These are phyloP conservation scores for Cervus canadensis DNA, from an alignment of 2,113 vertebrate genomes.

Conservation along the genomic window DNA sequence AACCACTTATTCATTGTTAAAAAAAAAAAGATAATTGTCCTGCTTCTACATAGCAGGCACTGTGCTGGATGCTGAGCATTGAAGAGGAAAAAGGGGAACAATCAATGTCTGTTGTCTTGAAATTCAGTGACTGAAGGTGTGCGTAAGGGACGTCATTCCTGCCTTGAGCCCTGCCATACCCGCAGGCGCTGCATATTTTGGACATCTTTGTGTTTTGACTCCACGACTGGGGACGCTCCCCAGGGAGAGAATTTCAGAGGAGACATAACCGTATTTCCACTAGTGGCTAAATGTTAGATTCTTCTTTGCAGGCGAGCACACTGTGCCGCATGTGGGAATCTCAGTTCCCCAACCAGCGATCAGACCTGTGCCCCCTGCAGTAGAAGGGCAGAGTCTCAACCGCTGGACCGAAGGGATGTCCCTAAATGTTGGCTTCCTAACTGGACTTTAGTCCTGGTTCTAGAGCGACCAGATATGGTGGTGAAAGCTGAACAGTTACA, in stretches of 20 bases:
- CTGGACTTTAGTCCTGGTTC: not conserved
- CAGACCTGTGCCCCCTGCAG: not conserved
- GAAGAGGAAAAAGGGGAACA: not conserved
- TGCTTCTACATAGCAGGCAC: not conserved
- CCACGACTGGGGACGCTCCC: fast-evolving
- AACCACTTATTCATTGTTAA: not conserved
- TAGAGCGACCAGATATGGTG: not conserved
- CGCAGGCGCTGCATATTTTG: not conserved
- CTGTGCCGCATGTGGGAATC: not conserved
- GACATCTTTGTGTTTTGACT: not conserved
- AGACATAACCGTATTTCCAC: not conserved
- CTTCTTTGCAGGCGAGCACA: not conserved
- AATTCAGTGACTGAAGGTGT: not conserved
- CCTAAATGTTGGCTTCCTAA: not conserved
- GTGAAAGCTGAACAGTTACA: not conserved
- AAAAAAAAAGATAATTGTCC: not conserved
- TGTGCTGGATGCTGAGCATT: not conserved
- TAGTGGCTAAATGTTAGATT: not conserved
- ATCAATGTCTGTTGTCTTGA: not conserved
- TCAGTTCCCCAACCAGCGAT: not conserved
- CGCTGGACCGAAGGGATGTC: not conserved
- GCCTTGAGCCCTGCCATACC: fast-evolving
- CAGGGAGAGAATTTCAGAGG: not conserved
- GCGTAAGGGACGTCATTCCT: fast-evolving
- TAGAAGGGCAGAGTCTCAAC: not conserved